Evolutionary conservation across 2,888 invertebrate species (phyloP), one percentile per base, ranked within the genome.

Genomic region (Tetragonula carbonaria): DNA sequence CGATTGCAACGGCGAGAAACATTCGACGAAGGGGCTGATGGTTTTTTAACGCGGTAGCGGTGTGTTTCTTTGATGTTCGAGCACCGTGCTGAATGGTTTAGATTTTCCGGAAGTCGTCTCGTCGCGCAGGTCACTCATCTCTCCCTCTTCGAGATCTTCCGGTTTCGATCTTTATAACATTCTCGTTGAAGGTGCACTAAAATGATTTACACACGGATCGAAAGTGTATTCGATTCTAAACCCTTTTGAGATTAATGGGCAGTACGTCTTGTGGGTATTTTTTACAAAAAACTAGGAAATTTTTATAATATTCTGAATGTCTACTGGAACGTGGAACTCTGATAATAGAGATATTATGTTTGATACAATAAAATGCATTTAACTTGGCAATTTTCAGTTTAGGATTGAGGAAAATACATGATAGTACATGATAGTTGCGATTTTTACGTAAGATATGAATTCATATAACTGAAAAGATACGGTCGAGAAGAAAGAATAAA

Each of bases 1-100:
- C 91, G 91, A 72, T 72, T 67, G 4, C 50, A 21, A 77, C 76
- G 90, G 90, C 87, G 92, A 90, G 91, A 90, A 90, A 86, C 80
- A 84, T 88, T 85, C 83, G 85, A 72, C 74, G 45, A 77, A 59
- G 33, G 2, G 14, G 62, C 2, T 8, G 51, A 65, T 23, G 33
- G 38, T 45, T 74, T 74, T 63, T 73, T 33, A 50, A 78, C 72
- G 6, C 78, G 66, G 33, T 33, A 33, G 0, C 65, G 57, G 18
- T 51, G 57, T 28, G 6, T 59, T 68, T 23, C 75, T 85, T 86
- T 81, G 78, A 86, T 84, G 70, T 38, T 45, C 53, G 33, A 8
- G 28, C 62, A n/a, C 33, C 45, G 45, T 21, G 4, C 28, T 14
- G 53, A 16, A 45, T 68, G 45, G 74, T 59, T 71, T 33, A 51